Evolutionary conservation across 2,797 vertebrate genomes (phyloP).

Genomic region (Hipposideros larvatus): DNA sequence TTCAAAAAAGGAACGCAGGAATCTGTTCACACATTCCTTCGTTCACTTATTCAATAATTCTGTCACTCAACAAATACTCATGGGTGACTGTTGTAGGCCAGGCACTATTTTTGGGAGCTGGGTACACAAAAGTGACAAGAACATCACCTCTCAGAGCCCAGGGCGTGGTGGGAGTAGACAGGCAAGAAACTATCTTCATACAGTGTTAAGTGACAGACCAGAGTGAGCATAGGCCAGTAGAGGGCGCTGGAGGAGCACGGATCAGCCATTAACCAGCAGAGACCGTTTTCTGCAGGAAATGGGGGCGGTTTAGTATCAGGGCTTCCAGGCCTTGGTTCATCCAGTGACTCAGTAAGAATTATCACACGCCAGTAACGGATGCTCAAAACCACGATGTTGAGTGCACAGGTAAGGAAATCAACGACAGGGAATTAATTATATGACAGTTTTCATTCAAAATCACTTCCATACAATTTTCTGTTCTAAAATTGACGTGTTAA

Average conservation of each 20-base stretch:
- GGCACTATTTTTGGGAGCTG: neutral
- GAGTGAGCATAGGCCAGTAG: neutral
- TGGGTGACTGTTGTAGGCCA: neutral
- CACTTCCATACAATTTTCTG: conserved; percentile 20
- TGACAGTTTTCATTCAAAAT: conserved; percentile 5
- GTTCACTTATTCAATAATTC: neutral
- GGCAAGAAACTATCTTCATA: neutral
- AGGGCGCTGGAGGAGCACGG: neutral
- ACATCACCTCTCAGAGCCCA: neutral
- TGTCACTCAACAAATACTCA: neutral
- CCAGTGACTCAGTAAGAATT: neutral
- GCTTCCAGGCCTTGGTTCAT: neutral
- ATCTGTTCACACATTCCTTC: neutral
- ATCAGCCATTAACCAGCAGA: fast-evolving
- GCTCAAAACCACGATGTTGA: neutral
- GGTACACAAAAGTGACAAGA: neutral
- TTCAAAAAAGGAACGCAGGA: neutral
- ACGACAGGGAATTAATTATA: neutral
- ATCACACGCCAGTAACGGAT: neutral
- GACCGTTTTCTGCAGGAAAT: neutral
- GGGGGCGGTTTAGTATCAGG: neutral
- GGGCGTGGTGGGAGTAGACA: neutral
- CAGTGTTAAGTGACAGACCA: neutral
- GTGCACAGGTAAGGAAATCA: neutral
- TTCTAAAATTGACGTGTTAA: neutral